These are phyloP conservation scores for Aphelenchoides avenae DNA, from an alignment of 1,140 invertebrate species.

Conservation along the genomic window DNA sequence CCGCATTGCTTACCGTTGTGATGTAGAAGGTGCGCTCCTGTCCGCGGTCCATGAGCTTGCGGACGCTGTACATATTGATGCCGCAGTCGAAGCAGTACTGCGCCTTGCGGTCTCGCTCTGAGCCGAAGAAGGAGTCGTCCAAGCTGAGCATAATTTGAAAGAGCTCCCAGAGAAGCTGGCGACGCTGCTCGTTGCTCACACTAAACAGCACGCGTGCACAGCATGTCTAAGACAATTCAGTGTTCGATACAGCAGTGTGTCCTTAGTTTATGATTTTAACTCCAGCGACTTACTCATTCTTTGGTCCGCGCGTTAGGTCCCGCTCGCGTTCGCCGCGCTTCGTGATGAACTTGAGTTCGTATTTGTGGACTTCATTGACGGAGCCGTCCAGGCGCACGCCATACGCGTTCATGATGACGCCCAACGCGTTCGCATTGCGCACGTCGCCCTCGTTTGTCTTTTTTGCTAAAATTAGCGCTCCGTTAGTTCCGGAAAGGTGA, in stretches of 20 bases:
- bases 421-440: no score
- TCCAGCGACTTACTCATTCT: conserved; percentile 23
- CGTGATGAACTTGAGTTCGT: no score
- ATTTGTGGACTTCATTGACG: no score
- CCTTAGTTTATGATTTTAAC: conserved; percentile 1
- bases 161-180: conserved; percentile 8
- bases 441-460: no score
- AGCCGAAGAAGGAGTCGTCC: neutral
- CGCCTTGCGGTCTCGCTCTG: neutral
- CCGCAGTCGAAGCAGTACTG: conserved; percentile 7
- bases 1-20: neutral
- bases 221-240: neutral
- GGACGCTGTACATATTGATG: conserved; percentile 10
- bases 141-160: neutral
- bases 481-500: no score
- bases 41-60: conserved; percentile 2
- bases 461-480: no score
- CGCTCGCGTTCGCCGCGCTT: no score
- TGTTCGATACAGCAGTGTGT: neutral
- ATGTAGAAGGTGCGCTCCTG: neutral
- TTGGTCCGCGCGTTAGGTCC: no score
- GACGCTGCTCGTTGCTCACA: neutral
- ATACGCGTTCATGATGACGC: no score
- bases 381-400: no score
- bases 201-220: conserved; percentile 6